phyloP scores from a whole-genome alignment of 2,797 vertebrate species.

The Chiloscyllium punctatum region DNA sequence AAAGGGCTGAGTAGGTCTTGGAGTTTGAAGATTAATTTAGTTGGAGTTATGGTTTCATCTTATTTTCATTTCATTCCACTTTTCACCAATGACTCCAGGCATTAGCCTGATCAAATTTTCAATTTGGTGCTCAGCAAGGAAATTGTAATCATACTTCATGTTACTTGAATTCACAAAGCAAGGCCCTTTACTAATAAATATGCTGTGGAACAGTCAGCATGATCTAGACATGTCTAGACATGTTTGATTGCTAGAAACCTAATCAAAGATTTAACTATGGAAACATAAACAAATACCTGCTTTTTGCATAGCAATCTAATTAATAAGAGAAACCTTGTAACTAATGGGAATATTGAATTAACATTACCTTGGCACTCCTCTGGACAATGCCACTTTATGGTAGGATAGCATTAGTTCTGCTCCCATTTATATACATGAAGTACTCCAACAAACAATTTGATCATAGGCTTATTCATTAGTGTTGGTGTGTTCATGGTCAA shows the following conservation, averaged over 20 bases:
- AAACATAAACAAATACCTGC: slow-evolving; percentile 19
- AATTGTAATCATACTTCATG: neutral
- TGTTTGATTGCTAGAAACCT: neutral
- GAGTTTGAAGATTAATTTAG: too few relatives aligned
- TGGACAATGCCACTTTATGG: neutral
- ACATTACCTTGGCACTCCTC: neutral
- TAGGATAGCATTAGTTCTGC: neutral
- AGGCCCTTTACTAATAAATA: neutral
- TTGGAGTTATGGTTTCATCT: too few relatives aligned
- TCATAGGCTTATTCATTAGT: neutral
- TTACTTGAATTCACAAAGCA: neutral
- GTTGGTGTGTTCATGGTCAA: neutral
- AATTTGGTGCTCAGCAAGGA: neutral
- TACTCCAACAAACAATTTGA: neutral
- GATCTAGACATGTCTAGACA: neutral
- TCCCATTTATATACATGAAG: neutral
- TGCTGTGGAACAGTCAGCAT: neutral
- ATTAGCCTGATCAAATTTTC: neutral
- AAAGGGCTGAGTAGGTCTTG: too few relatives aligned
- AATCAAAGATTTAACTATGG: neutral
- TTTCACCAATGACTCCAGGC: neutral
- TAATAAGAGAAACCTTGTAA: neutral
- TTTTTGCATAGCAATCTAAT: neutral
- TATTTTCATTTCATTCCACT: too few relatives aligned
- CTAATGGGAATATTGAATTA: neutral